phyloP scores from a whole-genome alignment of 2,888 invertebrate genomes.

The Aromia moschata region DNA sequence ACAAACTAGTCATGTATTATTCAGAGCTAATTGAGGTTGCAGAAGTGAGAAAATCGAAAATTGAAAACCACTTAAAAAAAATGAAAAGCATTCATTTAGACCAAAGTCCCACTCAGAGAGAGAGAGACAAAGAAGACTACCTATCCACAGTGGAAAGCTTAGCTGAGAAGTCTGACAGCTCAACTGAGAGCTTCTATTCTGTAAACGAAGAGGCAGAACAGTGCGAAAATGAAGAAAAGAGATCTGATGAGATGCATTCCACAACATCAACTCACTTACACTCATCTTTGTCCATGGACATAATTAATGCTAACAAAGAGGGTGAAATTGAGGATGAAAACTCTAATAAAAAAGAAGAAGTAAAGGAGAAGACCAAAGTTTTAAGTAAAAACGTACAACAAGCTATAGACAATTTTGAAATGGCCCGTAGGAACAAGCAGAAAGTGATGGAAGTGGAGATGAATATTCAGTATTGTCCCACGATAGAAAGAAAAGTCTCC shows the following conservation, averaged over 20 bases:
- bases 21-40: conserved; percentile 70
- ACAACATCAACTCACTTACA: conserved; percentile 61
- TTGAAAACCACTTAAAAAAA: conserved; percentile 52
- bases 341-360: conserved; percentile 58
- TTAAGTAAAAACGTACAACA: conserved; percentile 34
- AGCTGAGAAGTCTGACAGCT: conserved; percentile 20
- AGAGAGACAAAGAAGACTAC: conserved; percentile 28
- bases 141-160: background rate
- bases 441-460: conserved; percentile 67
- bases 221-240: conserved; percentile 50
- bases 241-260: background rate
- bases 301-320: conserved; percentile 67
- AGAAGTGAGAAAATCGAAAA: conserved; percentile 64
- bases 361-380: conserved; percentile 56
- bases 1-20: conserved; percentile 71
- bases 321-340: conserved; percentile 18
- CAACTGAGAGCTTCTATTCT: conserved; percentile 29
- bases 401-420: conserved; percentile 62
- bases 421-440: conserved; percentile 60
- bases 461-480: conserved; percentile 59
- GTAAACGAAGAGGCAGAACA: conserved; percentile 56
- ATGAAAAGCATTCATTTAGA: conserved; percentile 44
- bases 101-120: conserved; percentile 10
- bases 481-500: conserved; percentile 51
- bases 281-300: conserved; percentile 66